Percentiles rank a stretch among this genome's conserved stretches.
Conservation (phyloP, 2,888 invertebrate species). For the Pteria penguin region DNA sequence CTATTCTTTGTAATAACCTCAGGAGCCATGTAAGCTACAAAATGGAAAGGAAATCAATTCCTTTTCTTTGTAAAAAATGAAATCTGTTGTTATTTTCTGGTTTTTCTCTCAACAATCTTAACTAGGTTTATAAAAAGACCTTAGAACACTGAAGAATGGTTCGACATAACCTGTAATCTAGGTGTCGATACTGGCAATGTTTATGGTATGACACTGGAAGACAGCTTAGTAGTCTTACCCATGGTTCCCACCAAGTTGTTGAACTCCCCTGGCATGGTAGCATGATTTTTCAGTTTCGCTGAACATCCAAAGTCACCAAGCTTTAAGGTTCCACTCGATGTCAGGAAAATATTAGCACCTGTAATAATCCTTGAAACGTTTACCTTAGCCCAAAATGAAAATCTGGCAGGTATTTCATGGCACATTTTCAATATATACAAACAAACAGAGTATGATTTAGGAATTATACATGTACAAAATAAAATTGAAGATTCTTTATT, state of each 20-base stretch:
- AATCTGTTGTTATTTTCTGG: too few relatives aligned
- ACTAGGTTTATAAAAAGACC: too few relatives aligned
- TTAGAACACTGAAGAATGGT: too few relatives aligned
- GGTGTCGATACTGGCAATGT: too few relatives aligned
- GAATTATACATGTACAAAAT: not conserved
- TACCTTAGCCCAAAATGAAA: too few relatives aligned
- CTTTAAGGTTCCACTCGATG: slow-evolving; percentile 89
- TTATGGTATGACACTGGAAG: too few relatives aligned
- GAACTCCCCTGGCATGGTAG: slow-evolving; percentile 78
- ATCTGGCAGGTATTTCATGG: too few relatives aligned
- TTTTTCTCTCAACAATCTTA: too few relatives aligned
- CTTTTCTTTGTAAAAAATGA: not conserved
- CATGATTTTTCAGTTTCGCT: slow-evolving; percentile 90
- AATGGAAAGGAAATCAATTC: not conserved
- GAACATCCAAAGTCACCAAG: slow-evolving; percentile 97
- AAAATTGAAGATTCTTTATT: not conserved
- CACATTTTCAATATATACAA: too few relatives aligned
- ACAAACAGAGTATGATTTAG: too few relatives aligned
- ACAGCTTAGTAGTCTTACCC: slow-evolving; percentile 85
- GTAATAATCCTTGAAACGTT: too few relatives aligned
- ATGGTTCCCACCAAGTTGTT: slow-evolving; percentile 85
- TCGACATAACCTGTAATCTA: too few relatives aligned
- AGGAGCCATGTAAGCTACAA: slow-evolving; percentile 96
- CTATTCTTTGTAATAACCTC: slow-evolving; percentile 86
- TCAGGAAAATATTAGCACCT: slow-evolving; percentile 96